Evolutionary conservation across 2,113 vertebrate species (phyloP).

Genomic region (Chaetodon auriga): DNA sequence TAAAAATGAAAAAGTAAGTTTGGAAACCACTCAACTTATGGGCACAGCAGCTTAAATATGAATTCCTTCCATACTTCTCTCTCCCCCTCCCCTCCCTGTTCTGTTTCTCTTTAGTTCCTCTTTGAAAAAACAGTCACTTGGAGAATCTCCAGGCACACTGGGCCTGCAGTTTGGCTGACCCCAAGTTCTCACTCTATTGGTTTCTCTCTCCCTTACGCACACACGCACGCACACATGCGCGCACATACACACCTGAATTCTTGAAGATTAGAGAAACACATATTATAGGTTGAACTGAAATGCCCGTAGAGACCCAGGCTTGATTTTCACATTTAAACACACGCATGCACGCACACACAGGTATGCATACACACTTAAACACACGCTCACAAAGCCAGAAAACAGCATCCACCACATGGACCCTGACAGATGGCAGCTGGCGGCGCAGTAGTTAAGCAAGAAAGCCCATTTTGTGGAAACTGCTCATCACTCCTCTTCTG

Average conservation of each 20-base stretch:
- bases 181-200: constrained; percentile 59
- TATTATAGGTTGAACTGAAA: no score
- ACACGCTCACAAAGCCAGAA: constrained; percentile 52
- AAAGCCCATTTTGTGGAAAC: constrained; percentile 41
- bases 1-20: constrained; percentile 18
- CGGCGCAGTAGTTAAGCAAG: constrained; percentile 31
- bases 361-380: constrained; percentile 43
- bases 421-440: constrained; percentile 71
- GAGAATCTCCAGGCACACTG: constrained; percentile 74
- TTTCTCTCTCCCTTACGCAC: constrained; percentile 40
- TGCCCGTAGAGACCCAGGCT: no score
- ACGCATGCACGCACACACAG: constrained; percentile 40
- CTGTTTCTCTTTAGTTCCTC: constrained; percentile 68
- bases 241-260: neutral
- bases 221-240: neutral
- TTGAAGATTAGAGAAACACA: no score
- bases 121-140: constrained; percentile 66
- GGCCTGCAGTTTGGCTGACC: constrained; percentile 75
- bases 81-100: constrained; percentile 26
- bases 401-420: constrained; percentile 57
- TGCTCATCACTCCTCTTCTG: constrained; percentile 15
- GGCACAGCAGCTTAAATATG: constrained; percentile 57
- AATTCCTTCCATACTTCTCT: constrained; percentile 70
- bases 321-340: neutral
- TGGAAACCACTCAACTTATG: constrained; percentile 16